Base-by-base conservation (phyloP, 1,140 invertebrate genomes). In the Drosophila sulfurigaster region DNA sequence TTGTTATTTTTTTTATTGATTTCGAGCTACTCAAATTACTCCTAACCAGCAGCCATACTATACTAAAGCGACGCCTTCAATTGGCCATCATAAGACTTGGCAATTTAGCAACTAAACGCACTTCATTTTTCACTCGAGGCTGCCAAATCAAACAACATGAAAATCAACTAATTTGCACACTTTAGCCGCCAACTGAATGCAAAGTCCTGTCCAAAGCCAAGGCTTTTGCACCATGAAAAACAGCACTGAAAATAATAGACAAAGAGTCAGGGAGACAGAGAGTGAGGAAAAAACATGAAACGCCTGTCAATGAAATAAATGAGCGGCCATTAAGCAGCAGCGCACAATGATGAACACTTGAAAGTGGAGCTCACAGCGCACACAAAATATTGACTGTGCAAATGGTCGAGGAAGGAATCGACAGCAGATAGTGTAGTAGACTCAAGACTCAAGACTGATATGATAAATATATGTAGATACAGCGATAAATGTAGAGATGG, bases 291-390 rank as follows among this genome's bases (percentile, higher is more conserved):
- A 35, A 56, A 38, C 15, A 57, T 32, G 35, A 81, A 75, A 70
- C 58, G 64, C 74, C 85, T 89, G 85, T 79, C 85, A 89, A 85
- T 88, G 79, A 85, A 88, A 89, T 85, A 88, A 88, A 89, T 88
- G 78, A 88, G 81, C 65, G 2, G 68, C 81, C 78, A 88, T 88
- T 88, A 79, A 58, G 43, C 41, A 16, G 74, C 67, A 77, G 56
- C 73, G 49, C 63, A 78, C 79, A 80, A 78, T 75, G 77, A 87
- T 73, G 74, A 75, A 71, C 72, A 88, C 80, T 78, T 63, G 77
- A 82, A 82, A 75, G 70, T 80, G 74, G 11, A 13, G 32, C 46
- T 13, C 2, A n/a, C 20, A 15, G 20, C 10, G 51, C 11, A 35
- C 32, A 35, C 32, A 35, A 10, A 10, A 35, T 6, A 35, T 35